Evolutionary conservation across 1,140 invertebrate genomes (phyloP).

Genomic region (Philaenus spumarius): DNA sequence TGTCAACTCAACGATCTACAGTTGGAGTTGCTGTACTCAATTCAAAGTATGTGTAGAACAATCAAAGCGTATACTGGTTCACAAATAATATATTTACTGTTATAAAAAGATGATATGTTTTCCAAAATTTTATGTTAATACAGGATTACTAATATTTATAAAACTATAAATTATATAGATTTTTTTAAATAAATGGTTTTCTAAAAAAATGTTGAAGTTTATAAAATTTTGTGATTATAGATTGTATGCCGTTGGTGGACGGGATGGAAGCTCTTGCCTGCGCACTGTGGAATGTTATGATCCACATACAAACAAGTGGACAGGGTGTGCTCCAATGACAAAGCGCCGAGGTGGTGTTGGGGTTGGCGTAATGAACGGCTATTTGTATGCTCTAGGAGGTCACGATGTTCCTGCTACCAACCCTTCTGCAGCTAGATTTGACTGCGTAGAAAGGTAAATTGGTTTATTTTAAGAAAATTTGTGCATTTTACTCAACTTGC

Average conservation of each 20-base stretch:
- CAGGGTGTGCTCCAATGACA: constrained; percentile 80
- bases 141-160: background rate
- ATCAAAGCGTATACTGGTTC: background rate
- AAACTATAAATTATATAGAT: background rate
- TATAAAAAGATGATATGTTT: too few relatives aligned
- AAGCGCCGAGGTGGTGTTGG: constrained; percentile 83
- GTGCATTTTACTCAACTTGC: too few relatives aligned
- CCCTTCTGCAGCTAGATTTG: constrained; percentile 70
- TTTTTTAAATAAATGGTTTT: background rate
- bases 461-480: too few relatives aligned
- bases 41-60: constrained; percentile 54
- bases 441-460: constrained; percentile 87
- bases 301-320: constrained; percentile 86
- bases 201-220: constrained; percentile 21
- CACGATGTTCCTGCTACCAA: constrained; percentile 84
- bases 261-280: constrained; percentile 86
- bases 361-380: constrained; percentile 73
- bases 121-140: background rate
- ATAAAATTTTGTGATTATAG: constrained; percentile 67
- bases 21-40: constrained; percentile 83
- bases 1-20: constrained; percentile 79
- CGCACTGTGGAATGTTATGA: constrained; percentile 90
- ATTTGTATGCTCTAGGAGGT: constrained; percentile 78
- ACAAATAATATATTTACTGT: background rate
- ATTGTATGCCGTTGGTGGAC: constrained; percentile 87